Evolutionary conservation across 2,888 invertebrate genomes (phyloP), one percentile per base, ranked within the genome.

Genomic region (Hetaerina titia): DNA sequence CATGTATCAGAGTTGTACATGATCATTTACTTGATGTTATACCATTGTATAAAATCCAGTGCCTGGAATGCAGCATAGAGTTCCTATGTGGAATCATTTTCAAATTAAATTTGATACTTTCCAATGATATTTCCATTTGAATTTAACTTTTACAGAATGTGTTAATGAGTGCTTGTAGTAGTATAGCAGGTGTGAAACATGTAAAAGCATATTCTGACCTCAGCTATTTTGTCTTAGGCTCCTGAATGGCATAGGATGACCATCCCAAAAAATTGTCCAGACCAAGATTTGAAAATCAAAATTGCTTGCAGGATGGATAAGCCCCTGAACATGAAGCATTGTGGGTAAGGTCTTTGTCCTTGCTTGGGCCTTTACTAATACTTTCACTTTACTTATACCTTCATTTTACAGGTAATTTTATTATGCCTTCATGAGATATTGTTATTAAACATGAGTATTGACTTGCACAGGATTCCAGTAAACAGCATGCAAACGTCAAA

Each of bases 161-260:
- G 60, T 60, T 60, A 81, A 25, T 81, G 45, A 88, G 69, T 88
- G 1, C 22, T 69, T 69, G 8, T 45, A 6, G 4, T 0, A n/a
- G 88, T 31, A 88, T 15, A 15, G 15, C 69, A 69, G 17, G 4
- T 19, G 69, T 69, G 69, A 17, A 17, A 69, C 69, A 69, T n/a
- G n/a, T 69, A 69, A 19, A 69, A 69, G 19, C 5, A 22, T 69
- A 69, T 69, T 60, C 60, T 60, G 9, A 69, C 5, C 69, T 15
- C 56, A 56, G 31, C 11, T 19, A 31, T 95, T 95, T 89, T 95
- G 74, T 95, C 95, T 13, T 96, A 98, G 98, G 98, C 98, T 95
- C 99, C 99, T 6, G 99, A 99, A 97, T 99, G 99, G 99, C 99
- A 99, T 97, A 98, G 99, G 96, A 99, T 99, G 99, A 98, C 98